Evolutionary conservation across 1,140 invertebrate genomes (phyloP), one percentile per base, ranked within the genome.

Genomic region (Zaprionus vittiger): DNA sequence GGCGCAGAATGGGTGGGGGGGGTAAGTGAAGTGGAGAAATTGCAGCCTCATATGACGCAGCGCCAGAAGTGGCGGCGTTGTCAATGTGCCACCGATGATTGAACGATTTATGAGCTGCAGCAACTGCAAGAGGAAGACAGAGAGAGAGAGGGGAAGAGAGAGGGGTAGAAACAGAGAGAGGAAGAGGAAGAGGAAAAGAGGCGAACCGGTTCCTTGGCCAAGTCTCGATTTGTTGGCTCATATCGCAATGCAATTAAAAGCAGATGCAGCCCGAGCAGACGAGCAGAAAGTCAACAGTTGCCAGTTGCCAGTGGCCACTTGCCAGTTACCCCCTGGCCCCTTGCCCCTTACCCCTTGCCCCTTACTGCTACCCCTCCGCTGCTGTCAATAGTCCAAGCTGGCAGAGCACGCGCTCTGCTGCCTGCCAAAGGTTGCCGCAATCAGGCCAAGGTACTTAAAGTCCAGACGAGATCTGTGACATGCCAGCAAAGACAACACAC

Each of bases 1-100:
- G 20, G 4, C 14, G 0, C 26, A 5, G 41, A 14, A n/a, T n/a
- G n/a, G 17, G 5, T 0, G 14, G 62, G 12, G 37, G 14, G n/a
- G 4, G 0, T 28, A 20, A 20, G 7, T 26, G 41, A 5, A 12
- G 38, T 14, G 37, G 26, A 63, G 61, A 64, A 71, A 71, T 76
- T 69, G 49, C 59, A 56, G 34, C n/a, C n/a, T 59, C n/a, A 38
- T 47, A 77, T 79, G 77, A 69, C 69, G 80, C 54, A 69, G 64
- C 67, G 52, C 41, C 71, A 70, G 22, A 24, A 70, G 38, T 70
- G 63, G 74, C 69, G 81, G 65, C 64, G 82, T 81, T 84, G 82
- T 85, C 82, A 86, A 85, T 79, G 82, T 85, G 82, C 75, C 82
- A 85, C 61, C 57, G 83, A 82, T 85, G 83, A 85, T 85, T 69